Percentiles rank a stretch among this genome's conserved stretches.
These are phyloP conservation scores for Hydrochoerus hydrochaeris DNA, from an alignment of 2,113 vertebrate genomes.

Conservation along the genomic window DNA sequence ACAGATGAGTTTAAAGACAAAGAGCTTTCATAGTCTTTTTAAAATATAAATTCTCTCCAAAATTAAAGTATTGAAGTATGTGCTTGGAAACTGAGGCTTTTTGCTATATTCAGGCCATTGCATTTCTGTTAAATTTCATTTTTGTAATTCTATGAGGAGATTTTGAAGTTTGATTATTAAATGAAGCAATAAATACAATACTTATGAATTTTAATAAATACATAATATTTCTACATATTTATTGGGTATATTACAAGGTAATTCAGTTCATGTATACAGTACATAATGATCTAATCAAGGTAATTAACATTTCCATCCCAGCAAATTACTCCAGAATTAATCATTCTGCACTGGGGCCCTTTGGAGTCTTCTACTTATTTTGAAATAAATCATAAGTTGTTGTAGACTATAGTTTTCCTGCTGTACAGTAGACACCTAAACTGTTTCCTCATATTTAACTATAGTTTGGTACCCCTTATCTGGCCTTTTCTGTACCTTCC, in stretches of 20 bases:
- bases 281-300: background rate
- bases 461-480: background rate
- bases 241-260: background rate
- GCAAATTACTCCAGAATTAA: background rate
- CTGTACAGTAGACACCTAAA: background rate
- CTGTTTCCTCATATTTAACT: background rate
- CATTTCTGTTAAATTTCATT: background rate
- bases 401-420: background rate
- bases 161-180: slow-evolving; percentile 37
- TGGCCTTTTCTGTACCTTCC: too few species aligned
- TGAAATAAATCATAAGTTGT: background rate
- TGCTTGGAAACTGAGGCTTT: background rate
- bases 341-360: background rate
- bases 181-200: background rate
- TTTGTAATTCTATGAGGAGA: background rate
- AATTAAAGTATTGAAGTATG: background rate
- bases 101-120: background rate
- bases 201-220: background rate
- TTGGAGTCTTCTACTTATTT: background rate
- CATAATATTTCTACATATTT: background rate
- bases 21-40: background rate
- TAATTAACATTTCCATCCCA: background rate
- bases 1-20: background rate
- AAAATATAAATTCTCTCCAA: background rate
- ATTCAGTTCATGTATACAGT: background rate